Evolutionary conservation across 2,113 vertebrate species (phyloP), one percentile per base, ranked within the genome.

Genomic region (Atherinomorus stipes): DNA sequence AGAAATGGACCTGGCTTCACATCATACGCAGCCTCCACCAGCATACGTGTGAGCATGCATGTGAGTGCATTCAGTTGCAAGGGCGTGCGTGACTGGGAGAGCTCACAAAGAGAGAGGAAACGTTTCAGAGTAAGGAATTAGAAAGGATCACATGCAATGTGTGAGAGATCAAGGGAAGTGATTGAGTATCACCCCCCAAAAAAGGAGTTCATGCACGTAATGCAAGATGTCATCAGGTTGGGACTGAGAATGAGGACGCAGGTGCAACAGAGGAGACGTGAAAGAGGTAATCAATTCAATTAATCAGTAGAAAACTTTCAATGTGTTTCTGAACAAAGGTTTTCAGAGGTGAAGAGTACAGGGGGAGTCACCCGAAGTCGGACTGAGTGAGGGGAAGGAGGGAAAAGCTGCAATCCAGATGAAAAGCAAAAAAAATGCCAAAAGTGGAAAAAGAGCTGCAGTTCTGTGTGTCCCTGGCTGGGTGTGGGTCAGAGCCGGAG

Each of bases 401-500:
- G 38, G 76, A 63, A 80, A 45, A 76, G 58, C 82, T 81, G 82
- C 78, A 81, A 87, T 89, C 77, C 87, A 83, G 74, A 89, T 89
- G 87, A 90, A 88, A 85, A 75, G 76, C n/a, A 57, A 70, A 58
- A 75, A 64, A 76, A 64, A 71, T 4, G 42, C 15, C 54, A 81
- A 76, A 86, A 69, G 81, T 85, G 83, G 74, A 86, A 85, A 85
- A 84, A 81, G 70, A 85, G 68, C 82, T 66, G 56, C 76, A 72
- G 72, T 61, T 68, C 84, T 70, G 76, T 52, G 58, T 51, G 68
- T 89, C 64, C 50, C 66, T 57, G 67, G 60, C 75, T 86, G 90
- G 90, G 88, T 71, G 90, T 89, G 82, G 90, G 89, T 84, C 85
- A 86, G 74, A 86, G 85, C 81, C 26, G 86, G 64, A 88, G 91